Percentiles rank a stretch among this genome's conserved stretches.
Evolutionary conservation across 1,140 invertebrate genomes (phyloP).

Genomic region (Gryllus bimaculatus): DNA sequence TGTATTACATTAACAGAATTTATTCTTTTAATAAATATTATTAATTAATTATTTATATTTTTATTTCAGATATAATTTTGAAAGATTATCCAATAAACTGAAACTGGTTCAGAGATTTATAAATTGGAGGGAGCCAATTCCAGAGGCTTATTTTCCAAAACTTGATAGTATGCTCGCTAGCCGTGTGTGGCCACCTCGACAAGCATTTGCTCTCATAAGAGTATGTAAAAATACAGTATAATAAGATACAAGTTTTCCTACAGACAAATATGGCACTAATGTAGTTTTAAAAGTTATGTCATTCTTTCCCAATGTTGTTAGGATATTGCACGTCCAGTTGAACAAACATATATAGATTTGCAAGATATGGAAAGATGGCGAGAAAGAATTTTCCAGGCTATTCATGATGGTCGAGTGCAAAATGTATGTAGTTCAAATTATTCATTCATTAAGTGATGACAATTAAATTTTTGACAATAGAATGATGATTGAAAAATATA

Average conservation of each 20-base stretch:
- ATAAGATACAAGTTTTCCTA: too few species aligned
- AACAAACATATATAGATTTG: slow-evolving; percentile 55
- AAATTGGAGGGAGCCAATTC: slow-evolving; percentile 26
- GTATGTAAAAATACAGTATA: too few species aligned
- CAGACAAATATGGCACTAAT: too few species aligned
- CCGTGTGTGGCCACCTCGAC: slow-evolving; percentile 40
- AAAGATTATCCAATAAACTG: slow-evolving; percentile 29
- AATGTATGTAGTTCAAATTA: slow-evolving; percentile 35
- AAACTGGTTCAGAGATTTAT: slow-evolving; percentile 23
- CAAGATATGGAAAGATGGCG: slow-evolving; percentile 62
- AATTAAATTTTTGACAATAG: too few species aligned
- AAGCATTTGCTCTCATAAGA: slow-evolving; percentile 20
- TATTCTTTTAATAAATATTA: too few species aligned
- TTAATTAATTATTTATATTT: background rate
- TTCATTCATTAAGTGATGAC: too few species aligned
- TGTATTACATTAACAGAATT: too few species aligned
- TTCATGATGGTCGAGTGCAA: slow-evolving; percentile 52
- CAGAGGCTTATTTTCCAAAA: slow-evolving; percentile 31
- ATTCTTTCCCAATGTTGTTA: slow-evolving; percentile 17
- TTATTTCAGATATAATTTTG: slow-evolving; percentile 25
- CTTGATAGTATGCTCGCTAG: slow-evolving; percentile 30
- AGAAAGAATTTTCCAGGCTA: slow-evolving; percentile 62
- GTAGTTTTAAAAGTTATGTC: too few species aligned
- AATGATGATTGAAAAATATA: too few species aligned
- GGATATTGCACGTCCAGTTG: slow-evolving; percentile 54